phyloP scores from a whole-genome alignment of 2,797 vertebrate genomes.

The Mormyrops attenuatus region DNA sequence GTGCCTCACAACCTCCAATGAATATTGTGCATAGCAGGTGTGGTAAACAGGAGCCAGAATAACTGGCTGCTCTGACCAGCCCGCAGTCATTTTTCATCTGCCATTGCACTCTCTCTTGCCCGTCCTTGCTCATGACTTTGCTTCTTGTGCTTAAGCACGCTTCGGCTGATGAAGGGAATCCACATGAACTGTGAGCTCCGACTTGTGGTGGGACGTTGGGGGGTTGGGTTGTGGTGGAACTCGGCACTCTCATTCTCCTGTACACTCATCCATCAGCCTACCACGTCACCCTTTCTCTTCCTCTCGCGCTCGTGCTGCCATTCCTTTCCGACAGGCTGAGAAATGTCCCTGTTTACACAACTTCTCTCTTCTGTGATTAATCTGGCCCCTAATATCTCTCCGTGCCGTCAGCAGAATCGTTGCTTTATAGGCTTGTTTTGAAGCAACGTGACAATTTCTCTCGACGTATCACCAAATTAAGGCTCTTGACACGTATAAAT shows the following conservation, averaged over 20 bases:
- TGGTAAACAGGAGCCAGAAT: background rate
- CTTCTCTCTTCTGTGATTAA: conserved; percentile 49
- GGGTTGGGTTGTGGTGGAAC: conserved; percentile 15
- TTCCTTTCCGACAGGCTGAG: conserved; percentile 32
- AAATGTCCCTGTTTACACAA: conserved; percentile 39
- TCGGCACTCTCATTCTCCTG: conserved; percentile 36
- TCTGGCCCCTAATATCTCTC: conserved; percentile 51
- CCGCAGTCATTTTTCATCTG: conserved; percentile 14
- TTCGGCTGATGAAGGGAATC: conserved; percentile 20
- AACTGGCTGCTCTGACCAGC: conserved; percentile 8
- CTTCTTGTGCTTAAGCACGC: conserved; percentile 27
- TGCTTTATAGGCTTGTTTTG: conserved; percentile 56
- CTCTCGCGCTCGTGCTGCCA: background rate
- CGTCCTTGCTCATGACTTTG: conserved; percentile 40
- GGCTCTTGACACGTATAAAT: conserved; percentile 54
- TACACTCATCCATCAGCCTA: conserved; percentile 43
- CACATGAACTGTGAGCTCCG: conserved; percentile 26
- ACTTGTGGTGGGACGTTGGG: conserved; percentile 27
- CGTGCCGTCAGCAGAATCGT: conserved; percentile 50
- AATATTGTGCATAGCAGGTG: conserved; percentile 11
- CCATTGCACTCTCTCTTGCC: background rate
- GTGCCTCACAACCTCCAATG: background rate
- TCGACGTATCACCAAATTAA: conserved; percentile 59
- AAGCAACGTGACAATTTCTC: conserved; percentile 51
- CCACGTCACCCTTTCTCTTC: conserved; percentile 23